These are phyloP conservation scores for Centropus unirufus DNA, from an alignment of 2,113 vertebrate genomes.

Conservation along the genomic window DNA sequence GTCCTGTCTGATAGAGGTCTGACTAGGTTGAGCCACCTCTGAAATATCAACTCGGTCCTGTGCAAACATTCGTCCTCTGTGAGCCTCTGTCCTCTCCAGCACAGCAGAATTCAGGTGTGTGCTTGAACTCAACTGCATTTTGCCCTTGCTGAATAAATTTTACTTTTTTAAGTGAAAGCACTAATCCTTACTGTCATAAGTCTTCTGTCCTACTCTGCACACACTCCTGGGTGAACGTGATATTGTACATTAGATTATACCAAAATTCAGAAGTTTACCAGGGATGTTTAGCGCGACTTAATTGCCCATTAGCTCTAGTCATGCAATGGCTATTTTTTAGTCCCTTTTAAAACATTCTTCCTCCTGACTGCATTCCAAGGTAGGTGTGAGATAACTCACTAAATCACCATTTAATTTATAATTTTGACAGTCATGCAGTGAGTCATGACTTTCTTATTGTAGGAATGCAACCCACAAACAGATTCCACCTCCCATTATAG, in stretches of 20 bases:
- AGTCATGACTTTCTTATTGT: slow-evolving; percentile 33
- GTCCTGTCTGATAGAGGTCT: neutral
- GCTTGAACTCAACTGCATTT: neutral
- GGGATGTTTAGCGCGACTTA: neutral
- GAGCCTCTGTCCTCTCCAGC: neutral
- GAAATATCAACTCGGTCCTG: neutral
- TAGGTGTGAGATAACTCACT: slow-evolving; percentile 49
- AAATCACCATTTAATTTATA: slow-evolving; percentile 49
- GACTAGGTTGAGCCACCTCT: neutral
- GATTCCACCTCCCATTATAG: neutral
- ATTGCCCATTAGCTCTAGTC: slow-evolving; percentile 24
- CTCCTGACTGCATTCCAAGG: slow-evolving; percentile 22
- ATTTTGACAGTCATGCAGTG: slow-evolving; percentile 52
- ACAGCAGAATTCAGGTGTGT: neutral
- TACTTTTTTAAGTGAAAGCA: neutral
- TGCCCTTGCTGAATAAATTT: neutral
- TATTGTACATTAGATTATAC: neutral
- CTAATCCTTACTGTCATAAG: neutral
- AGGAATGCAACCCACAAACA: slow-evolving; percentile 54
- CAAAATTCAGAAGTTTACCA: neutral
- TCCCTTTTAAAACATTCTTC: slow-evolving; percentile 13
- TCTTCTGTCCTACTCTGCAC: neutral
- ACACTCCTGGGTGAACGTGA: neutral
- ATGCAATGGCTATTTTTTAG: neutral
- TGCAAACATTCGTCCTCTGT: neutral